Conservation (phyloP, 2,113 vertebrate species). For the Noctilio leporinus region DNA sequence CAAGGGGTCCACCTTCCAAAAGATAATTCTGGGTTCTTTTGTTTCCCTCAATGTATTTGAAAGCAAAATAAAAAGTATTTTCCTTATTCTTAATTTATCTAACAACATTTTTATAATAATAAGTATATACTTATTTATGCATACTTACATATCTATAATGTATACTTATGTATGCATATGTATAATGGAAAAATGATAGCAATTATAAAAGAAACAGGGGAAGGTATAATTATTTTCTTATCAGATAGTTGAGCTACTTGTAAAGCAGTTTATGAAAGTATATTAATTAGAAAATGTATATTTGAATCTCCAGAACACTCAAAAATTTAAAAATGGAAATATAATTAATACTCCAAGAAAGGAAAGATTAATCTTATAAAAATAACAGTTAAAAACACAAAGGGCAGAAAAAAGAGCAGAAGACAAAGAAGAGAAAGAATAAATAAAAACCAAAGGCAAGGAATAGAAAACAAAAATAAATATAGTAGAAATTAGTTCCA, state of each 20-base stretch:
- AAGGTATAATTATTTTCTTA: background rate
- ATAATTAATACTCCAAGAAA: background rate
- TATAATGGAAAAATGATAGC: background rate
- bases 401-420: background rate
- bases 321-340: background rate
- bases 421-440: background rate
- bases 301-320: background rate
- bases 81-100: background rate
- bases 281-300: background rate
- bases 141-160: background rate
- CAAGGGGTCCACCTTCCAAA: too few species aligned
- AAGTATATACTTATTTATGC: background rate
- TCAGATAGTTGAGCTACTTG: background rate
- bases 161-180: background rate
- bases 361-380: background rate
- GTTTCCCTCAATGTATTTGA: background rate
- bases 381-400: background rate
- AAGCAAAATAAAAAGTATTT: background rate
- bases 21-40: too few species aligned
- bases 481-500: background rate
- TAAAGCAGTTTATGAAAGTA: background rate
- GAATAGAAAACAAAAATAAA: background rate
- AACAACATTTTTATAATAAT: background rate
- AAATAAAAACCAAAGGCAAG: too few species aligned
- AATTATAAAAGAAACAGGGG: background rate